Evolutionary conservation across 2,888 invertebrate genomes (phyloP), one percentile per base, ranked within the genome.

Genomic region (Tryphoninae sp.): DNA sequence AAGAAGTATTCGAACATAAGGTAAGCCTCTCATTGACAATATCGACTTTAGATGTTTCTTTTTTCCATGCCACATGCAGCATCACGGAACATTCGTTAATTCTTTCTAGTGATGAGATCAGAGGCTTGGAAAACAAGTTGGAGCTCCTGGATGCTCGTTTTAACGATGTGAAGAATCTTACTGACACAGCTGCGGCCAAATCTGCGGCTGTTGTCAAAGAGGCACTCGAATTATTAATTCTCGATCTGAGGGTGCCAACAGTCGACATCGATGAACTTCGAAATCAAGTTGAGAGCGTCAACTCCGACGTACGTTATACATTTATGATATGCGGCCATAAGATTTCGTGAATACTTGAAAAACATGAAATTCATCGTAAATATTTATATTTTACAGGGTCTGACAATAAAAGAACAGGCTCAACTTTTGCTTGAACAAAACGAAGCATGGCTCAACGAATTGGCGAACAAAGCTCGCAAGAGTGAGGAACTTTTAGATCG

Each of bases 181-280:
- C 97, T 0, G 94, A 95, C 83, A 95, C 96, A 78, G 96, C 97
- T 0, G 93, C 95, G 65, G 94, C 94, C 73, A 95, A 95, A 88
- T 96, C 98, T 0, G 94, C 94, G 64, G 94, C 95, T 69, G 97
- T 97, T 0, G 96, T 97, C 88, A 95, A 96, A 19, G 96, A 96
- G 81, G 97, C 98, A 0, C 92, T 98, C 19, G 95, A 95, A 1
- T 93, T 98, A 4, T 95, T 97, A 85, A 95, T 98, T 0, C 95
- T 96, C 81, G 95, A 96, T 51, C 94, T 98, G 0, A 93, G 95
- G 40, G 93, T 98, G 23, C 98, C 98, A 0, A 94, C 95, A 33
- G 95, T 97, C 16, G 95, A 98, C 89, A 93, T 96, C 0, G 93
- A 93, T 0, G 93, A 94, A 83, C 93, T 98, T 72, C 95, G 95